phyloP scores from a whole-genome alignment of 2,888 invertebrate species.

The Gryllus longicercus region DNA sequence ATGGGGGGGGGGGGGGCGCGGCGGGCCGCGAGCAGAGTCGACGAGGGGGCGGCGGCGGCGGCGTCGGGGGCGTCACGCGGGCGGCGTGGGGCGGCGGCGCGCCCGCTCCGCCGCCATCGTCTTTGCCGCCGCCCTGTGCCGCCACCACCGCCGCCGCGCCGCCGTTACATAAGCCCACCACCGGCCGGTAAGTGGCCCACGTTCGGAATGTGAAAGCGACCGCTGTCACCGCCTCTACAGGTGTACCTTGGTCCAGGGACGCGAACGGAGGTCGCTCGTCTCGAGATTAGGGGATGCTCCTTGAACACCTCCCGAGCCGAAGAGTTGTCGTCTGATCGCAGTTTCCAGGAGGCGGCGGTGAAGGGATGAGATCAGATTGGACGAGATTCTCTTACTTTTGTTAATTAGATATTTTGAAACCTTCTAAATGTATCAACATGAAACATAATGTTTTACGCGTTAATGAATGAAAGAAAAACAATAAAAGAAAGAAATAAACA shows the following conservation, averaged over 20 bases:
- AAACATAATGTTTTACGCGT: too few relatives aligned
- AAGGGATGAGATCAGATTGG: too few relatives aligned
- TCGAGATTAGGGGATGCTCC: too few relatives aligned
- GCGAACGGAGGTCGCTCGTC: neutral
- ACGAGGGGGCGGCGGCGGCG: neutral
- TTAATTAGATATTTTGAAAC: too few relatives aligned
- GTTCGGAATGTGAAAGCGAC: conserved; percentile 7
- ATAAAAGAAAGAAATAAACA: too few relatives aligned
- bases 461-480: too few relatives aligned
- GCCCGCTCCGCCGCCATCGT: neutral
- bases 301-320: too few relatives aligned
- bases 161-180: conserved; percentile 4
- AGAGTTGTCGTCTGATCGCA: too few relatives aligned
- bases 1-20: neutral
- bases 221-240: conserved; percentile 17
- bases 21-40: neutral
- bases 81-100: neutral
- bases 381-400: too few relatives aligned
- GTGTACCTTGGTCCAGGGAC: neutral
- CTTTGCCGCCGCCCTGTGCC: neutral
- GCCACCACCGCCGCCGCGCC: neutral
- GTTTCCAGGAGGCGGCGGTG: too few relatives aligned
- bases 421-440: too few relatives aligned
- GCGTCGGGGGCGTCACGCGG: neutral
- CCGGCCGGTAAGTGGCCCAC: conserved; percentile 17